Evolutionary conservation across 1,140 invertebrate genomes (phyloP).

Genomic region (Listronotus oregonensis): DNA sequence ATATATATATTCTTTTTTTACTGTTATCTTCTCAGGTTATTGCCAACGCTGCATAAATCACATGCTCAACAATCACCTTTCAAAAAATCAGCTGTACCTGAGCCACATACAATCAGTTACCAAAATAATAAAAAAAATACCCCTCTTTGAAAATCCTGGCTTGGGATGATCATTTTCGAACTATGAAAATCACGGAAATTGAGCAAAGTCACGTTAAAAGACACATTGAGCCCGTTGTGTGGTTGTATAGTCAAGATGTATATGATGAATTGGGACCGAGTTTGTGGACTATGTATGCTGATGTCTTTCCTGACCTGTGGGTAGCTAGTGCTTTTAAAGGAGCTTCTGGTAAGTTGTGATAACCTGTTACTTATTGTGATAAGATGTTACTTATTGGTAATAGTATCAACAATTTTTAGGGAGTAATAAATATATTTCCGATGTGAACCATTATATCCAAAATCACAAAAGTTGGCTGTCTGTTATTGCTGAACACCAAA

Average conservation of each 20-base stretch:
- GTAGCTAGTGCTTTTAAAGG: constrained; percentile 89
- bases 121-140: constrained; percentile 66
- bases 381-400: constrained; percentile 48
- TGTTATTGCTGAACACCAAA: constrained; percentile 41
- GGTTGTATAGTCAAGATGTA: constrained; percentile 73
- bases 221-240: constrained; percentile 83
- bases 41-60: constrained; percentile 68
- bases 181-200: constrained; percentile 67
- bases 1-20: no score
- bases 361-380: no score
- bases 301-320: constrained; percentile 88
- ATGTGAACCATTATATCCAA: constrained; percentile 44
- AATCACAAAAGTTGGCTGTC: constrained; percentile 47
- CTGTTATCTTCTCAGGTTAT: constrained; percentile 43
- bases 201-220: constrained; percentile 69
- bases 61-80: constrained; percentile 39
- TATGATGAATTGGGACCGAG: constrained; percentile 51
- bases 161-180: constrained; percentile 94
- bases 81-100: constrained; percentile 60
- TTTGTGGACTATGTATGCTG: constrained; percentile 80
- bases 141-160: constrained; percentile 67
- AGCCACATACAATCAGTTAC: constrained; percentile 71
- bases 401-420: constrained; percentile 42
- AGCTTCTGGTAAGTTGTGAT: constrained; percentile 67
- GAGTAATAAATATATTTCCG: constrained; percentile 42